Evolutionary conservation across 1,140 invertebrate species (phyloP), one percentile per base, ranked within the genome.

Genomic region (Brachionus koreanus): DNA sequence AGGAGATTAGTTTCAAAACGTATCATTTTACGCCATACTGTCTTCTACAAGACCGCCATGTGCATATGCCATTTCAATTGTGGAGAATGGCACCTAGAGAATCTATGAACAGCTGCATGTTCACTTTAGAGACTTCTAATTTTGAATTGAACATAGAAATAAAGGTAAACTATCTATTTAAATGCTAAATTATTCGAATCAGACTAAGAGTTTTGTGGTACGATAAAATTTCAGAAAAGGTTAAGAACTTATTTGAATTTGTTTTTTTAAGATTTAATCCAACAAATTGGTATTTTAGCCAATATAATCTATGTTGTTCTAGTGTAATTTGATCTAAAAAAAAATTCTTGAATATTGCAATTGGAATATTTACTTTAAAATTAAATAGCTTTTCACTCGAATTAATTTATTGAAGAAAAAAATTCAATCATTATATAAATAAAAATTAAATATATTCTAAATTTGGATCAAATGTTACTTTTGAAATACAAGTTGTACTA

Each of bases 31-130:
- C 86, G 9, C 86, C 85, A 13, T 84, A 88, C 83, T 85, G 86
- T 12, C 81, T 89, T 37, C 76, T 88, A 25, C 87, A 87, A 79
- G 88, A 89, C 82, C 82, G 85, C 5, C 87, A 88, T 75, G 86
- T 87, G 67, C 88, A 88, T 84, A 88, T 89, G 87, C 88, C 88
- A 1, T 89, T 88, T 84, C 87, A 88, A 84, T 87, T 86, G 7
- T 85, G 83, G 83, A 87, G 33, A 84, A 85, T 52, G 84, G 67
- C 33, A 76, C 85, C 42, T 86, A 72, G 42, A 29, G 29, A 69
- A 16, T 6, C 5, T 9, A 39, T 52, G 42, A 52, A 88, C 82
- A 61, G 83, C n/a, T 85, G 84, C 29, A 83, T 87, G 0, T 83
- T 88, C 16, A 86, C 87, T 12, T 85, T 88, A 39, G 87, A 86